Evolutionary conservation across 2,888 invertebrate genomes (phyloP).

Genomic region (Drosophila meridionalis): DNA sequence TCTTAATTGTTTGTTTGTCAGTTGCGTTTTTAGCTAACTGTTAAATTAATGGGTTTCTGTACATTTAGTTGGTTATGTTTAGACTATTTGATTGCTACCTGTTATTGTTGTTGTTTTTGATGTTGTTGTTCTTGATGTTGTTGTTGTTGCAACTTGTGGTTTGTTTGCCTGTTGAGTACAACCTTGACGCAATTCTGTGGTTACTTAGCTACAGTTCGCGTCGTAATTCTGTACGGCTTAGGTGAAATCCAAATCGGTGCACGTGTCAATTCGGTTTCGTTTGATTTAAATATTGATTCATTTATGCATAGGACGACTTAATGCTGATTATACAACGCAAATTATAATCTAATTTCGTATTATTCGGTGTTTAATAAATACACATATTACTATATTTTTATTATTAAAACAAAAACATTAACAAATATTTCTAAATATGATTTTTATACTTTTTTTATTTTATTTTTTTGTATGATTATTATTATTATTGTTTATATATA

Average conservation of each 20-base stretch:
- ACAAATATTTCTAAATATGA: too few species aligned
- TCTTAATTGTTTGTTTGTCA: slow-evolving; percentile 13
- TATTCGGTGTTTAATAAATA: neutral
- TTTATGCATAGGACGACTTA: neutral
- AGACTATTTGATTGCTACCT: slow-evolving; percentile 27
- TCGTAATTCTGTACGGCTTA: neutral
- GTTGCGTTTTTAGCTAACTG: slow-evolving; percentile 62
- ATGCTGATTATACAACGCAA: neutral
- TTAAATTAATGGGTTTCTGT: slow-evolving; percentile 59
- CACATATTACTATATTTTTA: neutral
- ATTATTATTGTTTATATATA: too few species aligned
- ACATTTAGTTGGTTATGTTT: slow-evolving; percentile 54
- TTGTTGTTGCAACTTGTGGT: slow-evolving; percentile 24
- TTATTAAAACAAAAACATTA: neutral
- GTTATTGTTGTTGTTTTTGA: slow-evolving; percentile 21
- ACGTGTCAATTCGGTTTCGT: slow-evolving; percentile 17
- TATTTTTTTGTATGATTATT: too few species aligned
- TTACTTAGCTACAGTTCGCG: slow-evolving; percentile 48
- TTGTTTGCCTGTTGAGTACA: slow-evolving; percentile 47
- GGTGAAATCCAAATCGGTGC: slow-evolving; percentile 5
- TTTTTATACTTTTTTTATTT: too few species aligned
- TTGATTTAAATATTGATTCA: slow-evolving; percentile 25
- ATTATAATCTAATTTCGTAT: neutral
- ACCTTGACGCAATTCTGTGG: slow-evolving; percentile 64
- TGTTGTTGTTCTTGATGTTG: slow-evolving; percentile 15